Conservation (phyloP, 2,888 invertebrate species). For the Lordiphosa andalusiaca region DNA sequence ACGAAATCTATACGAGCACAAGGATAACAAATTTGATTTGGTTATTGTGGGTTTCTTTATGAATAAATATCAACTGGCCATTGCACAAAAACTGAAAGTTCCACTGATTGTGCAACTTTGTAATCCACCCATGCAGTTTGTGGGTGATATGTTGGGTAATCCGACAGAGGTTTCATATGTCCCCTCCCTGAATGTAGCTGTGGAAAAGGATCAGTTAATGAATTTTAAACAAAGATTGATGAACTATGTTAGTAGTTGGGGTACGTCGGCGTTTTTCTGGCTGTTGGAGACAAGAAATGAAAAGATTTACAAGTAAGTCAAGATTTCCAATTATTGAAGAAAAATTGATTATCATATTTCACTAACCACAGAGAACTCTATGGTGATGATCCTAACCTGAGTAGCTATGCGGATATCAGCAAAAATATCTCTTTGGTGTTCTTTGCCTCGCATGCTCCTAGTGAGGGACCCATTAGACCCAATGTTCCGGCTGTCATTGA, state of each 20-base stretch:
- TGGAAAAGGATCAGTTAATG: constrained; percentile 36
- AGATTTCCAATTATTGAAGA: too few species aligned
- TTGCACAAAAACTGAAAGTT: constrained; percentile 72
- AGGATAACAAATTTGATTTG: constrained; percentile 69
- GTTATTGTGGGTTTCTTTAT: constrained; percentile 73
- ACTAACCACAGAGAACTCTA: constrained; percentile 26
- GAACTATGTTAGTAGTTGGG: constrained; percentile 28
- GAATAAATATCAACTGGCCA: constrained; percentile 69
- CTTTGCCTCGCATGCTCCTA: constrained; percentile 64
- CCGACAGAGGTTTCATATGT: constrained; percentile 63
- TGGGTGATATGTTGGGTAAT: constrained; percentile 58
- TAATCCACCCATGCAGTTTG: constrained; percentile 38
- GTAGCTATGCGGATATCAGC: constrained; percentile 50
- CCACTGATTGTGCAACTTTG: constrained; percentile 61
- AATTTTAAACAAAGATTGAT: constrained; percentile 44
- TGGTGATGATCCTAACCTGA: constrained; percentile 57
- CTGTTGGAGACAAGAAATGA: constrained; percentile 14
- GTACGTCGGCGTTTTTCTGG: neutral
- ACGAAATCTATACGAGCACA: constrained; percentile 60
- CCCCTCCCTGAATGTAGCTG: constrained; percentile 38
- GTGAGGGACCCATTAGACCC: constrained; percentile 73
- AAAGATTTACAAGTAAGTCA: constrained; percentile 39
- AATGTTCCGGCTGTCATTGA: constrained; percentile 75
- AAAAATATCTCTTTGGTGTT: constrained; percentile 75
- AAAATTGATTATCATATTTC: too few species aligned